A percentile compares a stretch with the other conserved stretches of the same genome.
These are phyloP conservation scores for Theristicus caerulescens DNA, from an alignment of 2,113 vertebrate genomes.

Conservation along the genomic window DNA sequence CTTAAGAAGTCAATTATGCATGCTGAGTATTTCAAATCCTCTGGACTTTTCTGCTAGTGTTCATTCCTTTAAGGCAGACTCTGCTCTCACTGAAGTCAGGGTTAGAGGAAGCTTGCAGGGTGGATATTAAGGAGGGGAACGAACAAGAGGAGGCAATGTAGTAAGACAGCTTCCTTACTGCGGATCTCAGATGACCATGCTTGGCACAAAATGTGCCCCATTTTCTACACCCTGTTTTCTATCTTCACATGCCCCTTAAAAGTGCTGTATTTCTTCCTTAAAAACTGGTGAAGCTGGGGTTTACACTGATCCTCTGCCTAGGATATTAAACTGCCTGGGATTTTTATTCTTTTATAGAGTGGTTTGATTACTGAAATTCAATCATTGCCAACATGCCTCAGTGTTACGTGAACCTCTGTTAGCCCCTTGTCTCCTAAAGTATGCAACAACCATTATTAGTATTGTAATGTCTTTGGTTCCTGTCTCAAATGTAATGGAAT, in stretches of 20 bases:
- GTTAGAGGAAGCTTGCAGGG: background rate
- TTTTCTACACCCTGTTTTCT: background rate
- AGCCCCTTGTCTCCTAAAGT: background rate
- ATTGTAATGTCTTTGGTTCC: background rate
- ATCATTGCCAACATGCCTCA: background rate
- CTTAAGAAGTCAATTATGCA: background rate
- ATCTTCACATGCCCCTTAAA: background rate
- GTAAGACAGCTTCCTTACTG: background rate
- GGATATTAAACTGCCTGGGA: background rate
- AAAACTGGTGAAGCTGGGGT: background rate
- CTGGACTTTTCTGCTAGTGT: background rate
- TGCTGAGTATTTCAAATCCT: background rate
- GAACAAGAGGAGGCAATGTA: background rate
- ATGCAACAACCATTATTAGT: constrained; percentile 2
- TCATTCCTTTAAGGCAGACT: background rate
- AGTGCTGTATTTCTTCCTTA: background rate
- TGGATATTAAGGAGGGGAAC: background rate
- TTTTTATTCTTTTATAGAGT: background rate
- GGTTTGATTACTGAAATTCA: constrained; percentile 20
- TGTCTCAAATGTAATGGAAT: background rate
- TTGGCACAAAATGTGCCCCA: background rate
- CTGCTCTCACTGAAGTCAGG: background rate
- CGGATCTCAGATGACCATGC: background rate
- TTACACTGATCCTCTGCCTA: background rate
- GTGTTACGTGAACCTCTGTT: background rate